phyloP scores from a whole-genome alignment of 2,797 vertebrate genomes.

The Acipenser transmontanus region DNA sequence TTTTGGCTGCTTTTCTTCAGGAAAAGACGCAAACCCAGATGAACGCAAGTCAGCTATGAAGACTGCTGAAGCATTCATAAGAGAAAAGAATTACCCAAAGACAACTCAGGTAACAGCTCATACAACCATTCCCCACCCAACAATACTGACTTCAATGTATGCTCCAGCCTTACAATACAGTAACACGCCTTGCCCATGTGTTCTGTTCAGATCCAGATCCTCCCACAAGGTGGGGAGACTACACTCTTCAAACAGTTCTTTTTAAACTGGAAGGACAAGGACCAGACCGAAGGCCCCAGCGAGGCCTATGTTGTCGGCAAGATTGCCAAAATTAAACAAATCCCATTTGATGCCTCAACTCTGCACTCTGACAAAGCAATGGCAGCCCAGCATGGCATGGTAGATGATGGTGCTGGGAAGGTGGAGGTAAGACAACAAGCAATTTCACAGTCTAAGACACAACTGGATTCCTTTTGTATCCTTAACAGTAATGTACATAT shows the following conservation, averaged over 20 bases:
- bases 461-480: no score
- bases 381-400: conserved; percentile 55
- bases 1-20: conserved; percentile 20
- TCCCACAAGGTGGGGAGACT: conserved; percentile 50
- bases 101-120: conserved; percentile 6
- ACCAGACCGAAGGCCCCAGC: conserved; percentile 43
- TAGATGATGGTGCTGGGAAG: conserved; percentile 48
- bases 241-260: conserved; percentile 61
- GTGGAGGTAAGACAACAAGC: conserved; percentile 40
- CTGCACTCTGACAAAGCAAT: conserved; percentile 47
- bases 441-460: not conserved
- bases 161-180: conserved; percentile 16
- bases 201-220: conserved; percentile 42
- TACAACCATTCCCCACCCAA: no score
- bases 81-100: conserved; percentile 40
- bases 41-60: conserved; percentile 42
- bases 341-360: conserved; percentile 43
- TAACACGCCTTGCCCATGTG: no score
- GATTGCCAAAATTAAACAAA: conserved; percentile 49
- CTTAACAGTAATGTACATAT: no score
- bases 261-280: conserved; percentile 40
- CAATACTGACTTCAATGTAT: not conserved
- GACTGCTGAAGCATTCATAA: conserved; percentile 41
- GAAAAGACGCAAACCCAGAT: conserved; percentile 41
- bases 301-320: conserved; percentile 37